phyloP scores from a whole-genome alignment of 1,140 invertebrate genomes.

The Nasonia giraulti region DNA sequence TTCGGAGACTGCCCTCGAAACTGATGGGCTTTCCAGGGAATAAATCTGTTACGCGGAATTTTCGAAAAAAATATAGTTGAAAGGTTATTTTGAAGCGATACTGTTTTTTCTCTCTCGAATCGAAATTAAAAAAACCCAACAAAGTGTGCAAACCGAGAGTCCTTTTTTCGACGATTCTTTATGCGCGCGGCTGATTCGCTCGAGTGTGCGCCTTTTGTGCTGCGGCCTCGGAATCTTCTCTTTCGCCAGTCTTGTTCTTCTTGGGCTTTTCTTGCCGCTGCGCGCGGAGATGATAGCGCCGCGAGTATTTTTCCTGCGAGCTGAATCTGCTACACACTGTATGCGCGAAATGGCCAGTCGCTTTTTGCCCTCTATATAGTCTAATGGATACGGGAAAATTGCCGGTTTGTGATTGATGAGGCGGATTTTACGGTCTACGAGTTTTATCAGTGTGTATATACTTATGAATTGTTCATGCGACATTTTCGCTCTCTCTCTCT shows the following conservation, averaged over 20 bases:
- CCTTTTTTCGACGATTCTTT: neutral
- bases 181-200: neutral
- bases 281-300: neutral
- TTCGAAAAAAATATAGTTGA: too few relatives aligned
- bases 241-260: too few relatives aligned
- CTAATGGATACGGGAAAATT: neutral
- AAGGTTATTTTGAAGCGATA: too few relatives aligned
- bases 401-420: neutral
- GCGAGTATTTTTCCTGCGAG: neutral
- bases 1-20: neutral
- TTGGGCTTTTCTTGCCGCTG: too few relatives aligned
- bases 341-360: neutral
- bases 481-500: neutral
- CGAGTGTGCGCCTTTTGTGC: neutral
- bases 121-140: neutral
- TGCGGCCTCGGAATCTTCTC: too few relatives aligned
- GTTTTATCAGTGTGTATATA: neutral
- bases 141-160: too few relatives aligned
- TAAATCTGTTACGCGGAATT: too few relatives aligned
- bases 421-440: neutral
- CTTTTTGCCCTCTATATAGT: neutral
- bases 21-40: too few relatives aligned
- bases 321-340: neutral
- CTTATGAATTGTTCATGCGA: constrained; percentile 30
- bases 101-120: too few relatives aligned